Evolutionary conservation across 2,888 invertebrate genomes (phyloP).

Genomic region (Theretra japonica): DNA sequence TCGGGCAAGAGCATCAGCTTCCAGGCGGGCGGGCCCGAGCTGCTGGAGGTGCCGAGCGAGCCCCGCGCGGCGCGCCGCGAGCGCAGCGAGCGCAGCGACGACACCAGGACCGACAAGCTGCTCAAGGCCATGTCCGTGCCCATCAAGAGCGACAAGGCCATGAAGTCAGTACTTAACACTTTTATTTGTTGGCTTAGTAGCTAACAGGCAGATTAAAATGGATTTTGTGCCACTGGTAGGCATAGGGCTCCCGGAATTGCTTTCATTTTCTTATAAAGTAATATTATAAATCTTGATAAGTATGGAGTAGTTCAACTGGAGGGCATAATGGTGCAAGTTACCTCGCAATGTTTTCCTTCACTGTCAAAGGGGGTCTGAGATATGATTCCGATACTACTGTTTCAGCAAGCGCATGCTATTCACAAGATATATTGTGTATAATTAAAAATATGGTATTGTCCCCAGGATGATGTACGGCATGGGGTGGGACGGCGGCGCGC

Average conservation of each 20-base stretch:
- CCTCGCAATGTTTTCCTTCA: neutral
- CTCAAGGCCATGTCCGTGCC: conserved; percentile 49
- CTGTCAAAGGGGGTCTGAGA: neutral
- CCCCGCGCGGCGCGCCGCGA: neutral
- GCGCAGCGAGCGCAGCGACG: neutral
- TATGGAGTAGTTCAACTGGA: no score
- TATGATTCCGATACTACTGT: no score
- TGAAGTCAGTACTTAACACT: conserved; percentile 50
- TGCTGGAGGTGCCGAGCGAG: neutral
- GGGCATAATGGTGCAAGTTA: no score
- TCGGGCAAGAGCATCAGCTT: neutral
- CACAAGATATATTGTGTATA: neutral
- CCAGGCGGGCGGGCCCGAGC: neutral
- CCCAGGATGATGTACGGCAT: conserved; percentile 87
- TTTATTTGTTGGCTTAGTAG: no score
- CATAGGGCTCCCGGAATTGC: no score
- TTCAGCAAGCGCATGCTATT: no score
- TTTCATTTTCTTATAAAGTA: no score
- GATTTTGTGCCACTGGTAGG: no score
- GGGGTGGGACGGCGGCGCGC: conserved; percentile 90
- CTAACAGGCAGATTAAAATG: no score
- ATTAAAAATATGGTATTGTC: conserved; percentile 20
- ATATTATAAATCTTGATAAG: no score
- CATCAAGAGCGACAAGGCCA: conserved; percentile 59
- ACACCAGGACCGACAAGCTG: neutral